phyloP scores from a whole-genome alignment of 2,888 invertebrate genomes.

The Spisula subtruncata region DNA sequence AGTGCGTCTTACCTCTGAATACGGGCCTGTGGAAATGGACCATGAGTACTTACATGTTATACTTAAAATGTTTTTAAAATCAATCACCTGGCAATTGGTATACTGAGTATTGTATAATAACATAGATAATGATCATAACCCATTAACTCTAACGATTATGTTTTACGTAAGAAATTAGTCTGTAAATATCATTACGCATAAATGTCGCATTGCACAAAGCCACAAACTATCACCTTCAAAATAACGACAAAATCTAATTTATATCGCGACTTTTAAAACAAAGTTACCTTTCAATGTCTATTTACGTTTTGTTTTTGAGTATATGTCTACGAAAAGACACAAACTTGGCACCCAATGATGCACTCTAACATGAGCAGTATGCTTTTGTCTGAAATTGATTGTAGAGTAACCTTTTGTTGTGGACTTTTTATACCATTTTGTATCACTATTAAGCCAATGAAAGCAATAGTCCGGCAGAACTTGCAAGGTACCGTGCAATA shows the following conservation, averaged over 20 bases:
- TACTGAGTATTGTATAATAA: too few relatives aligned
- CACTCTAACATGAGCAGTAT: background rate
- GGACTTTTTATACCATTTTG: background rate
- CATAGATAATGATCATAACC: too few relatives aligned
- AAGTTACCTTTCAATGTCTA: background rate
- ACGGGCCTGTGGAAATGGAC: too few relatives aligned
- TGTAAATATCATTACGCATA: background rate
- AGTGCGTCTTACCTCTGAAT: too few relatives aligned
- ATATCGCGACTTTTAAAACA: background rate
- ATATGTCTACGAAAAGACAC: background rate
- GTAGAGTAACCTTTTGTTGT: background rate
- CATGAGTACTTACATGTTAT: too few relatives aligned
- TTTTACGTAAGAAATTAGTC: too few relatives aligned
- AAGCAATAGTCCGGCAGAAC: too few relatives aligned
- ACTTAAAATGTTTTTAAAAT: too few relatives aligned
- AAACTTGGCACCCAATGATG: background rate
- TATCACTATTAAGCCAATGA: background rate
- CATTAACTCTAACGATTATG: too few relatives aligned
- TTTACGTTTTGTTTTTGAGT: background rate
- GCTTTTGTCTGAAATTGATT: background rate
- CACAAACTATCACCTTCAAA: background rate
- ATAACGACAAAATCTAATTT: background rate
- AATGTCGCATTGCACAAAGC: background rate
- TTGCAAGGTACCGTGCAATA: too few relatives aligned
- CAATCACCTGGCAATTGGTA: too few relatives aligned